Evolutionary conservation across 2,888 invertebrate genomes (phyloP).

Genomic region (Drosophila falleni): DNA sequence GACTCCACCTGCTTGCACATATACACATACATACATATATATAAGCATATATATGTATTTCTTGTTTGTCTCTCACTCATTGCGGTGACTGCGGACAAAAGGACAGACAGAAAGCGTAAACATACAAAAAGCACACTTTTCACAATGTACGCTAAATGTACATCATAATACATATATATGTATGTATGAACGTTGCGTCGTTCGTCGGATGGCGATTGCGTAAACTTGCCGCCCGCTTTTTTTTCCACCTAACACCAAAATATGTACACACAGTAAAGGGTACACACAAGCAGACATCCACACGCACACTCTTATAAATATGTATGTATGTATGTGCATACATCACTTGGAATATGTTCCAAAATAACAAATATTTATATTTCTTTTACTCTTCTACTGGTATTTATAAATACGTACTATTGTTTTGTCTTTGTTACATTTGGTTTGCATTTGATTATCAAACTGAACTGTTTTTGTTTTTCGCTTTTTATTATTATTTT

Average conservation of each 20-base stretch:
- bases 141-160: conserved; percentile 55
- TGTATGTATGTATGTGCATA: conserved; percentile 19
- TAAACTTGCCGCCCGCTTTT: conserved; percentile 81
- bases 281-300: conserved; percentile 26
- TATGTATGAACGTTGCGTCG: conserved; percentile 41
- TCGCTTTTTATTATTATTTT: conserved; percentile 57
- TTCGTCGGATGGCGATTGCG: conserved; percentile 72
- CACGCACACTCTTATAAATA: conserved; percentile 11
- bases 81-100: conserved; percentile 51
- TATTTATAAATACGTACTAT: conserved; percentile 49
- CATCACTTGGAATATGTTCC: conserved; percentile 63
- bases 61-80: conserved; percentile 69
- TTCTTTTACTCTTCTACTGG: conserved; percentile 33
- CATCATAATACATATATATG: conserved; percentile 32
- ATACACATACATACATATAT: conserved; percentile 14
- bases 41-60: conserved; percentile 23
- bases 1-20: conserved; percentile 74
- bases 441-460: conserved; percentile 59
- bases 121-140: conserved; percentile 80
- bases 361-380: conserved; percentile 66
- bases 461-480: conserved; percentile 72
- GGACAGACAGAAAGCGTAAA: conserved; percentile 64
- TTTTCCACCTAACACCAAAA: conserved; percentile 77
- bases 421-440: conserved; percentile 53
- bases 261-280: conserved; percentile 72